Conservation (phyloP, 2,113 vertebrate genomes). For the Cygnus atratus region DNA sequence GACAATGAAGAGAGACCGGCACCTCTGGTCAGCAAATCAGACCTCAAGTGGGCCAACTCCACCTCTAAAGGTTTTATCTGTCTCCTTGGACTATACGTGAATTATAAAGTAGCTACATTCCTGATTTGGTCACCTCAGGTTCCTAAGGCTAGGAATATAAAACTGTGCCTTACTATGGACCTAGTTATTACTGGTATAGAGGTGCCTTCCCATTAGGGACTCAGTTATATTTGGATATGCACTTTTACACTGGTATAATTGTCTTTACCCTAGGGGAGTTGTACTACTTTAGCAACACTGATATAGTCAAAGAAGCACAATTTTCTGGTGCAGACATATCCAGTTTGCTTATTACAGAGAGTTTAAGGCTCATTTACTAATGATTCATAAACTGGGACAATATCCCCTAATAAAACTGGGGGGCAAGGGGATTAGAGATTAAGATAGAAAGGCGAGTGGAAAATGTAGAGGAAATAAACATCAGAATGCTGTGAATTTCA, state of each 20-base stretch:
- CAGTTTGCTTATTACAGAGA: background rate
- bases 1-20: background rate
- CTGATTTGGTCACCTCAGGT: background rate
- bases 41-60: background rate
- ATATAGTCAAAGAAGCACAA: slow-evolving; percentile 32
- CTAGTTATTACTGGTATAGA: slow-evolving; percentile 55
- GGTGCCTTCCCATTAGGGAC: background rate
- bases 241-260: slow-evolving; percentile 67
- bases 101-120: background rate
- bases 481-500: background rate
- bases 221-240: slow-evolving; percentile 49
- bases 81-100: background rate
- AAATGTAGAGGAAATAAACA: background rate
- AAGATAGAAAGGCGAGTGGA: background rate
- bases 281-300: slow-evolving; percentile 58
- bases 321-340: slow-evolving; percentile 37
- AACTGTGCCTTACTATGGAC: slow-evolving; percentile 27
- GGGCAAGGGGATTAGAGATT: background rate
- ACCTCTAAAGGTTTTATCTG: background rate
- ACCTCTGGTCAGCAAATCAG: background rate
- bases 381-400: slow-evolving; percentile 21
- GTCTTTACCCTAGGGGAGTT: slow-evolving; percentile 57
- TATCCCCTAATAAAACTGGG: background rate
- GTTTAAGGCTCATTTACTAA: slow-evolving; percentile 8
- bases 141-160: slow-evolving; percentile 29